Evolutionary conservation across 1,140 invertebrate species (phyloP).

Genomic region (Frieseomelitta varia): DNA sequence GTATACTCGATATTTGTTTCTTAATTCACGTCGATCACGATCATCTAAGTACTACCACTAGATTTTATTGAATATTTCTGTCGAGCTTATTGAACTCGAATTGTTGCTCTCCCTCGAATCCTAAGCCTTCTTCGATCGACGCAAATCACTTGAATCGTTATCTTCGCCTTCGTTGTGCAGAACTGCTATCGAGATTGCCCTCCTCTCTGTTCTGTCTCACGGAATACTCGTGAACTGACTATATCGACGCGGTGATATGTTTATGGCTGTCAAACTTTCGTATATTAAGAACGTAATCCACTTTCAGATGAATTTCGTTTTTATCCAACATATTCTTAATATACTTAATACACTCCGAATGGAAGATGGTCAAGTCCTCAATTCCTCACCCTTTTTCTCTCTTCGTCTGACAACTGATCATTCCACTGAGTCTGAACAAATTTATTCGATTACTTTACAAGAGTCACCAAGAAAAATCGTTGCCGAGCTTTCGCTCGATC

Average conservation of each 20-base stretch:
- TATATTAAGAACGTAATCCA: no score
- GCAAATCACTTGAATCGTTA: slow-evolving; percentile 44
- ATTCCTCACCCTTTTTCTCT: no score
- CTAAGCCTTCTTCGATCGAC: slow-evolving; percentile 50
- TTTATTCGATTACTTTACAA: background rate
- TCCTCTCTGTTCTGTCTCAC: background rate
- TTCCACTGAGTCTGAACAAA: no score
- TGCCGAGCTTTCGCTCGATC: slow-evolving; percentile 30
- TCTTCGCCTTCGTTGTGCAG: background rate
- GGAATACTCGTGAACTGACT: background rate
- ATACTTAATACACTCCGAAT: background rate
- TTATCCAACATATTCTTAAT: no score
- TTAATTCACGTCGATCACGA: slow-evolving; percentile 53
- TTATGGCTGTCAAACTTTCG: no score
- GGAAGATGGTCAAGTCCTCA: slow-evolving; percentile 13
- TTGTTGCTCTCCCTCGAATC: slow-evolving; percentile 58
- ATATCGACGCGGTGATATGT: background rate
- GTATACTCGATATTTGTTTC: slow-evolving; percentile 72
- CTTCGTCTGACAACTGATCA: no score
- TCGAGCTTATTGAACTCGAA: slow-evolving; percentile 44
- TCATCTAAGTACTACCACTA: slow-evolving; percentile 46
- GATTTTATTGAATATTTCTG: slow-evolving; percentile 52
- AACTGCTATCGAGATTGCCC: background rate
- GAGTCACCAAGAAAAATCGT: slow-evolving; percentile 14
- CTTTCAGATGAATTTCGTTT: no score